Percentiles rank a stretch among this genome's conserved stretches.
Evolutionary conservation across 2,797 vertebrate genomes (phyloP).

Genomic region (Ciconia nigra): DNA sequence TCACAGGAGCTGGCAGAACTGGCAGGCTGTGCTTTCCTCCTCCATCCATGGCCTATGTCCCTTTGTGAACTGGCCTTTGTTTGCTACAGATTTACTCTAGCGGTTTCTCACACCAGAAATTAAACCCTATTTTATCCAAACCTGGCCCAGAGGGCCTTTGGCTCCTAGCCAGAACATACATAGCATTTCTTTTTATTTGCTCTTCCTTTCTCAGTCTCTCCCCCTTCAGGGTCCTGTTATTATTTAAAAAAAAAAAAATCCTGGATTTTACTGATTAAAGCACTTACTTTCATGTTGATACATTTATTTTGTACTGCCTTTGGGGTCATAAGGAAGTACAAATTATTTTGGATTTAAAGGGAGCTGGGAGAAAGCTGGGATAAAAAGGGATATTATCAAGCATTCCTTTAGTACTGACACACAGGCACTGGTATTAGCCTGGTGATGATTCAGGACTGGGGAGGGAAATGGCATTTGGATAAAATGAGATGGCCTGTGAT

Average conservation of each 20-base stretch:
- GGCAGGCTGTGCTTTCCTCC: constrained; percentile 40
- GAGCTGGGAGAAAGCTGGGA: background rate
- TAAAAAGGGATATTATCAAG: background rate
- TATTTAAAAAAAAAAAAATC: background rate
- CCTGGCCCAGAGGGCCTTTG: constrained; percentile 51
- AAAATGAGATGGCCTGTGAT: background rate
- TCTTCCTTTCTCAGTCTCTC: constrained; percentile 16
- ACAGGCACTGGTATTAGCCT: background rate
- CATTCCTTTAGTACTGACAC: background rate
- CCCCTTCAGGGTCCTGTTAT: background rate
- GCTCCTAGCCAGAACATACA: constrained; percentile 36
- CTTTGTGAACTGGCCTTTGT: constrained; percentile 59
- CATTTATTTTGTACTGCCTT: constrained; percentile 17
- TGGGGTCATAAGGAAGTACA: constrained; percentile 13
- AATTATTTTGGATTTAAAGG: background rate
- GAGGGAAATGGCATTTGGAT: background rate
- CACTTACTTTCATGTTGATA: background rate
- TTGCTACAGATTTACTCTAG: constrained; percentile 31
- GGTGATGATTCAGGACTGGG: background rate
- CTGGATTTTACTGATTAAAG: constrained; percentile 16
- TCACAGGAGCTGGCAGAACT: constrained; percentile 14
- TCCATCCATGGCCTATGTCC: background rate
- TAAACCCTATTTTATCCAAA: constrained; percentile 48
- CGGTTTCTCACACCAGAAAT: constrained; percentile 53
- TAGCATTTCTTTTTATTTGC: constrained; percentile 15